Evolutionary conservation across 64 coral and sea anemone genomes (phyloP).

Genomic region (Montipora foliosa): DNA sequence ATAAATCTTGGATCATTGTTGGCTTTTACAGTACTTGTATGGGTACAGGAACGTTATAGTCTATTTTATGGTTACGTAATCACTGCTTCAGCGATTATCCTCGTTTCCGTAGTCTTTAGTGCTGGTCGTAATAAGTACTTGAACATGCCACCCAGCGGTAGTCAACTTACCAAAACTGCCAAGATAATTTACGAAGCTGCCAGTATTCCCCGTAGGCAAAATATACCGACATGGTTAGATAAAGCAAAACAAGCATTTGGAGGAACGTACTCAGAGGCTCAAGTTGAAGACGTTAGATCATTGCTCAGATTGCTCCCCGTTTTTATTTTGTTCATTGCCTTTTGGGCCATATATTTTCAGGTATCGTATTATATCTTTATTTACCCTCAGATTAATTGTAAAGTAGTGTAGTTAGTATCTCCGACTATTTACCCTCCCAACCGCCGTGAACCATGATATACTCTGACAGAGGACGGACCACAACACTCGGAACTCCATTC

Average conservation of each 20-base stretch:
- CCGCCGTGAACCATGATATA: too few species aligned
- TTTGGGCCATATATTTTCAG: slow-evolving; percentile 82
- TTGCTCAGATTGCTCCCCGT: slow-evolving; percentile 71
- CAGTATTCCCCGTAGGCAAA: background rate
- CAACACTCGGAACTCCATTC: too few species aligned
- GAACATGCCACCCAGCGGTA: slow-evolving; percentile 61
- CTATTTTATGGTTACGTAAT: slow-evolving; percentile 76
- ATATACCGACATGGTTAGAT: slow-evolving; percentile 48
- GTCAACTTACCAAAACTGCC: slow-evolving; percentile 55
- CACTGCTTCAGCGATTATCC: slow-evolving; percentile 59
- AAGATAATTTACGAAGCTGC: slow-evolving; percentile 69
- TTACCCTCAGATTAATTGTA: too few species aligned
- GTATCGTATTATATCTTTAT: background rate
- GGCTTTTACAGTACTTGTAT: slow-evolving; percentile 67
- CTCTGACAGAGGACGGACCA: too few species aligned
- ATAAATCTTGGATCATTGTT: slow-evolving; percentile 68
- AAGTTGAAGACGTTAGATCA: slow-evolving; percentile 82
- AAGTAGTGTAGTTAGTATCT: too few species aligned
- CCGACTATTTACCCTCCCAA: too few species aligned
- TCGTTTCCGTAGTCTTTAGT: slow-evolving; percentile 56
- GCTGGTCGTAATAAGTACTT: slow-evolving; percentile 73
- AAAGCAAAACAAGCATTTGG: slow-evolving; percentile 56
- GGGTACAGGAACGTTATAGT: slow-evolving; percentile 34
- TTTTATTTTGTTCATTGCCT: slow-evolving; percentile 68
- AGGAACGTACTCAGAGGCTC: slow-evolving; percentile 59